Evolutionary conservation across 1,140 invertebrate genomes (phyloP), one percentile per base, ranked within the genome.

Genomic region (Calephelis nemesis): DNA sequence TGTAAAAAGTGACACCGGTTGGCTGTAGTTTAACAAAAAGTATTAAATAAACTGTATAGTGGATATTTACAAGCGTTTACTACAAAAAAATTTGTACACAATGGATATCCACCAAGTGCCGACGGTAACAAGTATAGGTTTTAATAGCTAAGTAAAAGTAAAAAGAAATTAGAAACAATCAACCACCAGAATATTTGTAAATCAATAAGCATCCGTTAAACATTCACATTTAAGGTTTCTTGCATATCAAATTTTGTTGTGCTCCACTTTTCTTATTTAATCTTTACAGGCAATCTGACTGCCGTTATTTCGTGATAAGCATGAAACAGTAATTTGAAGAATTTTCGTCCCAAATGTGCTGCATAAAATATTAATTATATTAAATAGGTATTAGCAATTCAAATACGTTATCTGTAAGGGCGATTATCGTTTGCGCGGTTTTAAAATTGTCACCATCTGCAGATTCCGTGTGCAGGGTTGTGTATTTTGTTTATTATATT

Each of bases 361-460:
- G 48, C 64, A 66, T 66, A 58, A 42, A 47, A 66, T 58, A 52
- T 49, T 49, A 42, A 65, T 58, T 66, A 58, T 66, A 66, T 66
- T 66, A 54, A 66, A 54, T 58, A 66, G 42, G 4, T 15, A 65
- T 65, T 66, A 45, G 30, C 15, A 52, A 42, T 58, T 52, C 64
- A 66, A 58, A 52, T 54, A 19, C 40, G 50, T 58, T 45, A 68
- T 66, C 70, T 74, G 72, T 80, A 77, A 73, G 71, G 74, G 19
- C 68, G 68, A 77, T 75, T 77, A 79, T 82, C 75, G 70, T 72
- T 70, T 73, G 76, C 74, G 77, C 75, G 75, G 52, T 66, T 76
- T 77, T 50, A 80, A 77, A 82, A 75, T 75, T 70, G 78, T 82
- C 81, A 75, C 81, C 78, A 79, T 79, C 77, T 81, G 76, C 70